phyloP scores from a whole-genome alignment of 2,797 vertebrate species.

The Orientallactaga sibirica region DNA sequence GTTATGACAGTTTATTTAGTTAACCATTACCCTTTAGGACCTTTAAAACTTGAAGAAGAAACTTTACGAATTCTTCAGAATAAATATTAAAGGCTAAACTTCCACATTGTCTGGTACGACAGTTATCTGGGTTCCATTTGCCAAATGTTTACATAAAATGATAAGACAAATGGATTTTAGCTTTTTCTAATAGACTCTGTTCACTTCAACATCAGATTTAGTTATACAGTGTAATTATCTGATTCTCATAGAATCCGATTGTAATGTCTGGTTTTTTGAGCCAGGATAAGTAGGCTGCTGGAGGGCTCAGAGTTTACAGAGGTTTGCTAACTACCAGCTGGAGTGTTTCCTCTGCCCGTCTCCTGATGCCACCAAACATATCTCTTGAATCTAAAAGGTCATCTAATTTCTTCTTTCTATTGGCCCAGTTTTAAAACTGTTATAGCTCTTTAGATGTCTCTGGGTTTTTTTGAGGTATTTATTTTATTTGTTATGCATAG shows the following conservation, averaged over 20 bases:
- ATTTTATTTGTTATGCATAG: slow-evolving; percentile 55
- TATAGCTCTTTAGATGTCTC: slow-evolving; percentile 14
- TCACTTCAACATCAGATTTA: slow-evolving; percentile 47
- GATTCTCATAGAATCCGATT: slow-evolving; percentile 58
- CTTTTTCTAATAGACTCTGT: slow-evolving; percentile 40
- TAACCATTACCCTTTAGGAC: slow-evolving; percentile 23
- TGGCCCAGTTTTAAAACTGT: slow-evolving; percentile 69
- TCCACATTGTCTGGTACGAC: not conserved
- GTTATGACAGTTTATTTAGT: slow-evolving; percentile 37
- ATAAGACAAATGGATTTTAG: slow-evolving; percentile 68
- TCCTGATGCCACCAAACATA: not conserved
- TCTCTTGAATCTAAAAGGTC: slow-evolving; percentile 70
- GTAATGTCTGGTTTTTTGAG: slow-evolving; percentile 66
- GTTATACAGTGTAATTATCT: slow-evolving; percentile 59
- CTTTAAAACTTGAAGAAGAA: slow-evolving; percentile 60
- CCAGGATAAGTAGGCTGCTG: slow-evolving; percentile 26
- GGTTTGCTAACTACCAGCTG: slow-evolving; percentile 9
- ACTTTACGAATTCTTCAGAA: slow-evolving; percentile 25
- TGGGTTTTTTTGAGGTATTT: slow-evolving; percentile 65
- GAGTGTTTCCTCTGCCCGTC: slow-evolving; percentile 9
- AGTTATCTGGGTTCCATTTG: slow-evolving; percentile 61
- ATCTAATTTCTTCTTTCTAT: slow-evolving; percentile 73
- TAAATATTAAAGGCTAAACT: slow-evolving; percentile 30
- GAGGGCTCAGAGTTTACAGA: slow-evolving; percentile 32
- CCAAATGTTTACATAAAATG: slow-evolving; percentile 64